Conservation (phyloP, 2,113 vertebrate species). For the Cercopithecus mona region DNA sequence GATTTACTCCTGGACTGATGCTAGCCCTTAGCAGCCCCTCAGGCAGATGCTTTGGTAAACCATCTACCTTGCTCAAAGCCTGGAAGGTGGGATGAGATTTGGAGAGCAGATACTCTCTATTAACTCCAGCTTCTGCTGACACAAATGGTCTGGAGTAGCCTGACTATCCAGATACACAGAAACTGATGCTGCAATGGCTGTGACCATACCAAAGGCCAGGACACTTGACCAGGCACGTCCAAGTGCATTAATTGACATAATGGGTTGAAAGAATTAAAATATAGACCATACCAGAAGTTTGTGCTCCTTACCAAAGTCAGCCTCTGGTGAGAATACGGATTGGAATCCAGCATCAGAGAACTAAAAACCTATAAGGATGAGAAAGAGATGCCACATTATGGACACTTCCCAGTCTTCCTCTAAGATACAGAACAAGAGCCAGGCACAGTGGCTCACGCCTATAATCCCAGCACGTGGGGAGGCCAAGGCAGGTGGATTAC, state of each 20-base stretch:
- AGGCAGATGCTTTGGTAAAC: neutral
- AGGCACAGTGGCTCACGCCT: neutral
- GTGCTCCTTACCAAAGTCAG: neutral
- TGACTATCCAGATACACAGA: neutral
- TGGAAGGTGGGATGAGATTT: neutral
- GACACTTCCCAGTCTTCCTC: neutral
- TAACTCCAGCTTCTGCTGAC: neutral
- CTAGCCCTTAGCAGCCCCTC: neutral
- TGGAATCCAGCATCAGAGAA: slow-evolving; percentile 12
- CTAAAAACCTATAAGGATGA: neutral
- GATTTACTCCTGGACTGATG: neutral
- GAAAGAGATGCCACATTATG: neutral
- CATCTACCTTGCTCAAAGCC: neutral
- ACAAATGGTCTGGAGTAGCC: neutral
- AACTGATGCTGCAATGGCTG: neutral
- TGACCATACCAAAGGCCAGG: neutral
- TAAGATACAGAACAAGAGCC: neutral
- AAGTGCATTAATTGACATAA: neutral
- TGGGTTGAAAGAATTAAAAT: neutral
- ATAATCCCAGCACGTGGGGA: neutral
- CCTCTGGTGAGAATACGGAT: neutral
- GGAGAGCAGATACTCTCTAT: neutral
- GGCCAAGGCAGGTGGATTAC: neutral
- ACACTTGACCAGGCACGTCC: neutral
- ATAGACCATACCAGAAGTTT: neutral